Percentiles rank a stretch among this genome's conserved stretches.
Conservation (phyloP, 2,888 invertebrate genomes). For the Drosophila robusta region DNA sequence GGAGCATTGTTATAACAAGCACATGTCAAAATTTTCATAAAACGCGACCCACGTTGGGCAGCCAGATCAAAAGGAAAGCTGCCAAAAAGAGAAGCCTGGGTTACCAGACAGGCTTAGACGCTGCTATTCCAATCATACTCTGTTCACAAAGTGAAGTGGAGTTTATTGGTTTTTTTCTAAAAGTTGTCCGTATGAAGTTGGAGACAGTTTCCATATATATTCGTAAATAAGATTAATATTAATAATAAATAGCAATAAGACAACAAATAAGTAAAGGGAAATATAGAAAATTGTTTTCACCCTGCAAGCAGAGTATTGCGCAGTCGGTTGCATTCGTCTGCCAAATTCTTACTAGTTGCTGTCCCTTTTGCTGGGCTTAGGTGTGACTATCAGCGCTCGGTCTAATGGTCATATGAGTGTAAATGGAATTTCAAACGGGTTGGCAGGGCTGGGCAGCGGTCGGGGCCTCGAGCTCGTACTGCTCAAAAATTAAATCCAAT, state of each 20-base stretch:
- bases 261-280: too few species aligned
- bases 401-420: slow-evolving; percentile 41
- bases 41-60: slow-evolving; percentile 30
- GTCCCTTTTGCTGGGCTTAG: slow-evolving; percentile 25
- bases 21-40: slow-evolving; percentile 79
- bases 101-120: slow-evolving; percentile 32
- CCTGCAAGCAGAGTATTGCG: background rate
- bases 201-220: too few species aligned
- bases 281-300: too few species aligned
- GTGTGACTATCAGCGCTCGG: slow-evolving; percentile 56
- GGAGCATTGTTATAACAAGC: slow-evolving; percentile 71
- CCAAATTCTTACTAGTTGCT: background rate
- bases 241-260: too few species aligned
- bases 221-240: too few species aligned
- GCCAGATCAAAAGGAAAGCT: slow-evolving; percentile 61
- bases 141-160: background rate
- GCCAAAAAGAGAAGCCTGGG: slow-evolving; percentile 33
- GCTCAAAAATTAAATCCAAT: slow-evolving; percentile 81
- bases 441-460: background rate
- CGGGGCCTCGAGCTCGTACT: slow-evolving; percentile 25
- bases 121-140: slow-evolving; percentile 1
- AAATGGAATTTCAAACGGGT: slow-evolving; percentile 54
- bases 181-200: too few species aligned
- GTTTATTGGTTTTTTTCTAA: background rate
- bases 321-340: background rate